Conservation (phyloP, 2,888 invertebrate species). For the Lathronympha strigana region DNA sequence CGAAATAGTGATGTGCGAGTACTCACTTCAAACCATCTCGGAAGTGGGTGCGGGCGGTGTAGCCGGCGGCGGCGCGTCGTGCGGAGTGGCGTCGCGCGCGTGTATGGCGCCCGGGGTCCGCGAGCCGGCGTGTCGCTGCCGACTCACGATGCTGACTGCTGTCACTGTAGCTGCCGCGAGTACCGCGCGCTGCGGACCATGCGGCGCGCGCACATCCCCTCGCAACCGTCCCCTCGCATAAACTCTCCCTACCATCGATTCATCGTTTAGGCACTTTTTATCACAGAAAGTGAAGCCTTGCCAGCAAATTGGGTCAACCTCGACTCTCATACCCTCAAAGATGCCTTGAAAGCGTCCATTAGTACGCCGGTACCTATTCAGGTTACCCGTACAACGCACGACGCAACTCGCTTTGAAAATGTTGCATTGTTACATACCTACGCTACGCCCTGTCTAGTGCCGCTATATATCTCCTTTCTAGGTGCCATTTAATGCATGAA, state of each 20-base stretch:
- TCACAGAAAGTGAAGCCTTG: conserved; percentile 57
- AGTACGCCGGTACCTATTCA: background rate
- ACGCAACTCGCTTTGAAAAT: background rate
- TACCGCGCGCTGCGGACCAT: conserved; percentile 47
- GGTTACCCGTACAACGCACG: background rate
- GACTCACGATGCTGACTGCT: conserved; percentile 44
- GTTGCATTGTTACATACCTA: background rate
- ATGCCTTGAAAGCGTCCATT: conserved; percentile 18
- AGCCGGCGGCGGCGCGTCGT: conserved; percentile 12
- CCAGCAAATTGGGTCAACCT: conserved; percentile 55
- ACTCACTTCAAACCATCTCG: conserved; percentile 33
- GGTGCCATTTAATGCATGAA: too few species aligned
- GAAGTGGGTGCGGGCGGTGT: conserved; percentile 7
- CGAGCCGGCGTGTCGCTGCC: conserved; percentile 36
- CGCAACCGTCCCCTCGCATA: conserved; percentile 49
- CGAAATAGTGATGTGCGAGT: background rate
- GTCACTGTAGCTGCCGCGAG: conserved; percentile 47
- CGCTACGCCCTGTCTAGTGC: background rate
- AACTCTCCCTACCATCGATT: conserved; percentile 65
- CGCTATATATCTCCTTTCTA: background rate
- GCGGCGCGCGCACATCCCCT: conserved; percentile 61
- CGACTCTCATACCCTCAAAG: conserved; percentile 44
- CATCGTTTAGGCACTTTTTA: conserved; percentile 61
- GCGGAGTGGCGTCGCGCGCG: conserved; percentile 15
- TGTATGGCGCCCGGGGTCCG: conserved; percentile 15